phyloP scores from a whole-genome alignment of 2,113 vertebrate species.

The Corythornis cristatus region DNA sequence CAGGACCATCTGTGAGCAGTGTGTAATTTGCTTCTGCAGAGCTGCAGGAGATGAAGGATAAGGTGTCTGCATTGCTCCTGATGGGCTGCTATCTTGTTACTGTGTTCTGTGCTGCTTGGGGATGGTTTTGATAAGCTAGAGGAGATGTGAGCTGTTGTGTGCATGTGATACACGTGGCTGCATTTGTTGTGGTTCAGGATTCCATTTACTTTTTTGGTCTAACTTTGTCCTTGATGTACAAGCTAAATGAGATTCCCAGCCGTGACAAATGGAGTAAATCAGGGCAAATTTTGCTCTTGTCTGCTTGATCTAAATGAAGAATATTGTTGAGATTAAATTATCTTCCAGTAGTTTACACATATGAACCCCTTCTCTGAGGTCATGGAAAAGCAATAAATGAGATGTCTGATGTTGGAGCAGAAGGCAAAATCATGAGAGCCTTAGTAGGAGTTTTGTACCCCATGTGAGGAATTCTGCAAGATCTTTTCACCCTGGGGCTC shows the following conservation, averaged over 20 bases:
- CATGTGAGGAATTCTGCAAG: background rate
- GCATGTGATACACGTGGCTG: rapidly evolving
- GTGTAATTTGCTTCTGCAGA: background rate
- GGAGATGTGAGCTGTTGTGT: background rate
- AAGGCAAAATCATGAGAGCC: background rate
- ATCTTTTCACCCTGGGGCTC: background rate
- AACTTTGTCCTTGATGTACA: background rate
- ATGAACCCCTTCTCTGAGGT: background rate
- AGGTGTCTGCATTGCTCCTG: rapidly evolving
- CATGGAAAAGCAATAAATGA: background rate
- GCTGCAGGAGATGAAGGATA: background rate
- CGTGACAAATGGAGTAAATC: background rate
- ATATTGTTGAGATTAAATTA: background rate
- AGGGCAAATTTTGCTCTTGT: background rate
- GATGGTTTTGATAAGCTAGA: background rate
- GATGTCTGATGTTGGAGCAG: background rate
- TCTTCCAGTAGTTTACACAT: background rate
- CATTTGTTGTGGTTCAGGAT: background rate
- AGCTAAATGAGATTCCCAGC: background rate
- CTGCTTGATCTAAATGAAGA: background rate
- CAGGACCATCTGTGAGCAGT: background rate
- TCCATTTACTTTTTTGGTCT: background rate
- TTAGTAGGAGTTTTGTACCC: background rate
- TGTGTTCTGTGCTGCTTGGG: background rate
- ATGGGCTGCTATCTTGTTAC: rapidly evolving